Conservation (phyloP, 2,888 invertebrate species). For the Idaea straminata region DNA sequence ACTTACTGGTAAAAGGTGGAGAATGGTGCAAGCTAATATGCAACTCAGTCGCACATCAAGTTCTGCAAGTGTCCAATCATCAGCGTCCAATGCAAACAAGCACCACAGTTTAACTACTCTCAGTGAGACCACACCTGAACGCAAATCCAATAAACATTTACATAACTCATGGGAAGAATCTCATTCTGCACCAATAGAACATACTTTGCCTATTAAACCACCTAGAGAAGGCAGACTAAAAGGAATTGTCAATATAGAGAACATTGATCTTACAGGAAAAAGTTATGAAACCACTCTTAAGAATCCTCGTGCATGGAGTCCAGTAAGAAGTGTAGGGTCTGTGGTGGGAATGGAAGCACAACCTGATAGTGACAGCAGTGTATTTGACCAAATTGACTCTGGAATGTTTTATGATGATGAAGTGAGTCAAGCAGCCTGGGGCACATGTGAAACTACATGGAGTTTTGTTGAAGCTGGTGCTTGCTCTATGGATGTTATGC, state of each 20-base stretch:
- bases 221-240: conserved; percentile 58
- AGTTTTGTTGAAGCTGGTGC: conserved; percentile 90
- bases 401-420: conserved; percentile 91
- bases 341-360: conserved; percentile 92
- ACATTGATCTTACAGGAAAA: conserved; percentile 81
- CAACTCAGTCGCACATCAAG: conserved; percentile 92
- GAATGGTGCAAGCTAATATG: conserved; percentile 87
- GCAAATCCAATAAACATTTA: conserved; percentile 76
- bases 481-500: conserved; percentile 85
- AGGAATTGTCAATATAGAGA: conserved; percentile 58
- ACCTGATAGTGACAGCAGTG: conserved; percentile 90
- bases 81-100: conserved; percentile 78
- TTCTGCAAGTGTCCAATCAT: conserved; percentile 85
- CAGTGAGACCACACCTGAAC: conserved; percentile 61
- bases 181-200: conserved; percentile 86
- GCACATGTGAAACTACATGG: conserved; percentile 90
- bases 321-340: conserved; percentile 92
- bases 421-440: conserved; percentile 86
- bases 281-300: conserved; percentile 86
- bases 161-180: conserved; percentile 85
- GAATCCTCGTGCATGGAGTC: conserved; percentile 92
- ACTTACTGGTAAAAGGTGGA: conserved; percentile 93
- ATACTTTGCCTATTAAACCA: conserved; percentile 81
- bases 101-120: conserved; percentile 84
- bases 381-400: conserved; percentile 87